Percentiles rank a stretch among this genome's conserved stretches.
Conservation (phyloP, 2,113 vertebrate genomes). For the Bujurquina vittata region DNA sequence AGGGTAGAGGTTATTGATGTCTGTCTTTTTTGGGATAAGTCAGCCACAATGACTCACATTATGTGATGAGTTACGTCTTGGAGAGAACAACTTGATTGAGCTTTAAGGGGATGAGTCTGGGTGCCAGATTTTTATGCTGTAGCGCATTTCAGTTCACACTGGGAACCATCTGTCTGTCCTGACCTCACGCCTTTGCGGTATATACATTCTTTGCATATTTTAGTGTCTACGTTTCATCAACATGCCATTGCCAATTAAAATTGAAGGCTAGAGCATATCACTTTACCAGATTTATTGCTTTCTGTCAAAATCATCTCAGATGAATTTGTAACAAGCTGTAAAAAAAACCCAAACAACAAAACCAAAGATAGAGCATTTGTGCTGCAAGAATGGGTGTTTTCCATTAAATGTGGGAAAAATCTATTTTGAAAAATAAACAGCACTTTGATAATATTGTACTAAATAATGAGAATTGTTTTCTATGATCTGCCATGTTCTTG, state of each 20-base stretch:
- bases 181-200: slow-evolving; percentile 31
- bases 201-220: slow-evolving; percentile 43
- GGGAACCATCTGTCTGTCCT: slow-evolving; percentile 59
- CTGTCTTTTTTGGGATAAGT: slow-evolving; percentile 38
- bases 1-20: slow-evolving; percentile 63
- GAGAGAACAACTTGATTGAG: slow-evolving; percentile 24
- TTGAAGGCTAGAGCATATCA: not conserved
- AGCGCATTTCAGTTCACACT: slow-evolving; percentile 47
- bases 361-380: not conserved
- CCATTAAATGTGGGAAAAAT: not conserved
- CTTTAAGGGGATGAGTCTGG: slow-evolving; percentile 25
- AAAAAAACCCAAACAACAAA: too few species aligned
- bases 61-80: slow-evolving; percentile 39
- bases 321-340: not conserved
- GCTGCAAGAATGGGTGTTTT: not conserved
- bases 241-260: not conserved
- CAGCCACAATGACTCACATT: slow-evolving; percentile 18
- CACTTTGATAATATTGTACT: not conserved
- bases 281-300: not conserved
- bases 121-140: slow-evolving; percentile 30
- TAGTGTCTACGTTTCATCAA: not conserved
- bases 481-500: not conserved
- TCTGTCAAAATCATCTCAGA: not conserved
- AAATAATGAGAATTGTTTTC: too few species aligned
- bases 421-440: not conserved